These are phyloP conservation scores for Manduca sexta DNA, from an alignment of 1,140 invertebrate genomes.

Conservation along the genomic window DNA sequence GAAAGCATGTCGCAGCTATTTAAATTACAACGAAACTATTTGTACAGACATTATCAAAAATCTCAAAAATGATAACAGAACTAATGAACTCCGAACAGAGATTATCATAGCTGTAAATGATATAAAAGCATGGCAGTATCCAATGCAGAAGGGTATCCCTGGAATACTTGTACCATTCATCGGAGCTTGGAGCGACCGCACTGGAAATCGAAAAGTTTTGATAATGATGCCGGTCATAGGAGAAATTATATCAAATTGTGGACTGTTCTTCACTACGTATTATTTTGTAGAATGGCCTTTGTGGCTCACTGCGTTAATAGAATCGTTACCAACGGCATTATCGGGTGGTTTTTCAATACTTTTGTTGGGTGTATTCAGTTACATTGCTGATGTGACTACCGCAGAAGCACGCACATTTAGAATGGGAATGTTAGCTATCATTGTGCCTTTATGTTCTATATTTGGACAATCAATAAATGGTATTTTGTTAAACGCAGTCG, in stretches of 20 bases:
- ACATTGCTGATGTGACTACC: conserved; percentile 74
- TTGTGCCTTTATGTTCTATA: conserved; percentile 64
- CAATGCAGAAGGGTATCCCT: conserved; percentile 73
- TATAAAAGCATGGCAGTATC: conserved; percentile 72
- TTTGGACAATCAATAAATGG: conserved; percentile 64
- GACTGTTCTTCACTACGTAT: conserved; percentile 70
- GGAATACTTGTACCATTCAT: conserved; percentile 75
- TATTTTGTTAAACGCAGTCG: conserved; percentile 53
- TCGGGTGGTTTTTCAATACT: conserved; percentile 71
- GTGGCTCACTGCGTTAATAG: conserved; percentile 69
- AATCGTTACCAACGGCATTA: conserved; percentile 70
- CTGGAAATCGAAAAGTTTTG: conserved; percentile 75
- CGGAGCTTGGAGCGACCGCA: conserved; percentile 77
- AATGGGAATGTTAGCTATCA: conserved; percentile 73
- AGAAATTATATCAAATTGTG: conserved; percentile 60
- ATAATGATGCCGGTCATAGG: conserved; percentile 74
- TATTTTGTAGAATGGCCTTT: conserved; percentile 72
- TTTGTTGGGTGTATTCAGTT: conserved; percentile 74
- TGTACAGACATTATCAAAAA: conserved; percentile 65
- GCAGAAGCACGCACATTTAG: conserved; percentile 73
- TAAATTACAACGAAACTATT: conserved; percentile 67
- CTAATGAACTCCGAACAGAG: conserved; percentile 42
- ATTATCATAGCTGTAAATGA: conserved; percentile 69
- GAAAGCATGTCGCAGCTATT: conserved; percentile 75
- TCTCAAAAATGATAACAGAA: conserved; percentile 36